Conservation (phyloP, 2,888 invertebrate species). For the Eristalis arbustorum region DNA sequence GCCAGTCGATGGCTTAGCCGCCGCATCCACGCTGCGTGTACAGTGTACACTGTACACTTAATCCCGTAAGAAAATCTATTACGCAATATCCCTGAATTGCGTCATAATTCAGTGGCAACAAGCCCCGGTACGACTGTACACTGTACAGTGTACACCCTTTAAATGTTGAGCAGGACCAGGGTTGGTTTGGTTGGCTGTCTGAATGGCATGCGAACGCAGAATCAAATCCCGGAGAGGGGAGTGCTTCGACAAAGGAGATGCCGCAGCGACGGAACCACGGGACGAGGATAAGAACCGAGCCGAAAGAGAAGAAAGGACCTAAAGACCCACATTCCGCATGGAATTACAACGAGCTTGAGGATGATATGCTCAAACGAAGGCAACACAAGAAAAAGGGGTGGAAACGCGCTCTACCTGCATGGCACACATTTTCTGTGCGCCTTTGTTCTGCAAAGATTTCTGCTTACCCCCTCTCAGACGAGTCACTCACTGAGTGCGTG, state of each 20-base stretch:
- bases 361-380: slow-evolving; percentile 1
- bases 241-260: slow-evolving; percentile 56
- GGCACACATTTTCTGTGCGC: slow-evolving; percentile 47
- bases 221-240: slow-evolving; percentile 35
- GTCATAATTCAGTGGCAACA: slow-evolving; percentile 65
- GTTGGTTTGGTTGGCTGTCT: slow-evolving; percentile 19
- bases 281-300: slow-evolving; percentile 38
- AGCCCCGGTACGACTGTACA: slow-evolving; percentile 42
- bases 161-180: slow-evolving; percentile 49
- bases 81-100: slow-evolving; percentile 67
- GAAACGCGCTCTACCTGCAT: slow-evolving; percentile 67
- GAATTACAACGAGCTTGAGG: slow-evolving; percentile 64
- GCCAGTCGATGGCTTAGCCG: slow-evolving; percentile 1
- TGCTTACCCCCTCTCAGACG: neutral
- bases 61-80: slow-evolving; percentile 59
- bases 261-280: slow-evolving; percentile 42
- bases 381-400: slow-evolving; percentile 30
- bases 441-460: slow-evolving; percentile 24
- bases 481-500: neutral
- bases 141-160: slow-evolving; percentile 40
- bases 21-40: slow-evolving; percentile 17
- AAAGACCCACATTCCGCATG: slow-evolving; percentile 67
- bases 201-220: neutral
- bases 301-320: slow-evolving; percentile 44
- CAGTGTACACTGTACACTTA: slow-evolving; percentile 17